A percentile compares a stretch with the other conserved stretches of the same genome.
Conservation (phyloP, 2,113 vertebrate species). For the Corythoichthys intestinalis region DNA sequence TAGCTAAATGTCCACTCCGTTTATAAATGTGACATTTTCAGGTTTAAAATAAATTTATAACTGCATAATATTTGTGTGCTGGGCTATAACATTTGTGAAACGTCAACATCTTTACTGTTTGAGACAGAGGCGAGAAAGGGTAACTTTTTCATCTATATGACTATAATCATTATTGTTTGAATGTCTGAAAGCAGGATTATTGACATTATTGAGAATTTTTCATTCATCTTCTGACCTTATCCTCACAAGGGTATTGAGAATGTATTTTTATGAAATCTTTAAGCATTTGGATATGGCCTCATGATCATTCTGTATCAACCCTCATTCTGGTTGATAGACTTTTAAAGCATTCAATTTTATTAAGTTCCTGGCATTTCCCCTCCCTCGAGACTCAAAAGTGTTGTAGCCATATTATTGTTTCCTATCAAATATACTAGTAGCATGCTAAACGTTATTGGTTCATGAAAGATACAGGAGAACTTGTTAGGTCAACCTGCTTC, state of each 20-base stretch:
- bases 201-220: no score
- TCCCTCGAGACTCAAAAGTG: not conserved
- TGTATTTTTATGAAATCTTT: not conserved
- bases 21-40: not conserved
- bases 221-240: no score
- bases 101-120: not conserved
- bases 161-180: not conserved
- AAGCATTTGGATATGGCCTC: not conserved
- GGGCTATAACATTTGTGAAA: not conserved
- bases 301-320: not conserved
- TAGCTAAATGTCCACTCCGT: not conserved
- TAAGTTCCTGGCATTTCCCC: not conserved
- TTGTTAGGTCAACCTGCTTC: no score
- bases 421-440: not conserved
- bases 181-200: not conserved
- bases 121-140: conserved; percentile 9
- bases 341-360: not conserved
- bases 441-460: not conserved
- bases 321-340: not conserved
- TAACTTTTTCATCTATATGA: not conserved
- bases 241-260: no score
- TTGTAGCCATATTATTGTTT: not conserved
- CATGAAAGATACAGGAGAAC: not conserved
- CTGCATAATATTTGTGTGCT: not conserved
- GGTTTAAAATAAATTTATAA: not conserved